Evolutionary conservation across 2,113 vertebrate species (phyloP).

Genomic region (Malurus alboscapulatus): DNA sequence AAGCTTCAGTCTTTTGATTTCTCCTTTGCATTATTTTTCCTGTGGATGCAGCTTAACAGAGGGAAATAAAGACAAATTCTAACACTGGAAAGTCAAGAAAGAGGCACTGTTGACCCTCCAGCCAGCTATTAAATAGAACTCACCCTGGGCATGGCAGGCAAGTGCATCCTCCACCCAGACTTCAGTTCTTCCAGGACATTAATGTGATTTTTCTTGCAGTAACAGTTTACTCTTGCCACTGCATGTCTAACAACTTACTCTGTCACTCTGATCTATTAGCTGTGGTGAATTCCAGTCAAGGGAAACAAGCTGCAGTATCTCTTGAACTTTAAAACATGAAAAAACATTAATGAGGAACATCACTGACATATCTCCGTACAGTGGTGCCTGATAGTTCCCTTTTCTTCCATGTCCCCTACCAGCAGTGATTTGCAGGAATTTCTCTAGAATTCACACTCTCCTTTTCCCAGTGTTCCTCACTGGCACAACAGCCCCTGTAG

Average conservation of each 20-base stretch:
- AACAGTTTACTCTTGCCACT: conserved; percentile 36
- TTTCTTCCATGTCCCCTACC: not conserved
- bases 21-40: not conserved
- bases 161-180: not conserved
- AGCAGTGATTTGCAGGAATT: not conserved
- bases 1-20: not conserved
- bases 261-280: conserved; percentile 35
- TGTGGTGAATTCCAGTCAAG: conserved; percentile 26
- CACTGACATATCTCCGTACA: not conserved
- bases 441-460: not conserved
- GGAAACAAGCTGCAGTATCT: conserved; percentile 1
- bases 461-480: not conserved
- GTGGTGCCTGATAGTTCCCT: not conserved
- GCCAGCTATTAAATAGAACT: not conserved
- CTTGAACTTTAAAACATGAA: conserved; percentile 29
- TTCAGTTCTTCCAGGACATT: conserved; percentile 22
- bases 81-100: not conserved
- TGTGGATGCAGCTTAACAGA: not conserved
- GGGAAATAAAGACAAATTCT: not conserved
- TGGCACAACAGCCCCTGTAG: not conserved
- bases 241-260: conserved; percentile 33
- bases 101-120: not conserved
- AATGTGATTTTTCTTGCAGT: conserved; percentile 28
- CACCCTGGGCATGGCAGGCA: not conserved
- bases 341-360: conserved; percentile 4